phyloP scores from a whole-genome alignment of 2,113 vertebrate genomes.

The Eudyptes chrysolophus region DNA sequence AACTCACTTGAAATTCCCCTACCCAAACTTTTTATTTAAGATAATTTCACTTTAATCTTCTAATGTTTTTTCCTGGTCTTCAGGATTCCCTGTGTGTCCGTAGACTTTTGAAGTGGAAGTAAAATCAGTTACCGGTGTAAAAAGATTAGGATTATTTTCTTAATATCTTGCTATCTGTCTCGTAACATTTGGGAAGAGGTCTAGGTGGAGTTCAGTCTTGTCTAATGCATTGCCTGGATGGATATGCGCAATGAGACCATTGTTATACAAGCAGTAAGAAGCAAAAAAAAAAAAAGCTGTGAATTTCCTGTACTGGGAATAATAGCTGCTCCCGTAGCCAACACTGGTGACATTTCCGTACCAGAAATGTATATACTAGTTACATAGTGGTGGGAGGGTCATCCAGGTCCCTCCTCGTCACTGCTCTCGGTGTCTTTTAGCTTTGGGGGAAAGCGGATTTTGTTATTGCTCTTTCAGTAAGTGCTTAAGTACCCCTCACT shows the following conservation, averaged over 20 bases:
- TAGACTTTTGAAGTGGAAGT: not conserved
- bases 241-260: not conserved
- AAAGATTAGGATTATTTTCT: not conserved
- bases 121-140: not conserved
- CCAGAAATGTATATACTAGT: not conserved
- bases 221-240: not conserved
- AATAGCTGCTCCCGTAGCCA: not conserved
- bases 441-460: not conserved
- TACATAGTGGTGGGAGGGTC: not conserved
- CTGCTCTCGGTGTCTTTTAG: not conserved
- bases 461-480: not conserved
- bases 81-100: not conserved
- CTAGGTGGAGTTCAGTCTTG: not conserved
- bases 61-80: not conserved
- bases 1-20: not conserved
- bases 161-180: not conserved
- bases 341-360: not conserved
- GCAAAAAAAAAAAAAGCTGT: not conserved
- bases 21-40: not conserved
- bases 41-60: not conserved
- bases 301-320: not conserved
- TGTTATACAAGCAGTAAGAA: not conserved
- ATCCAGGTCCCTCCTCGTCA: not conserved
- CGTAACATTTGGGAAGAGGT: not conserved
- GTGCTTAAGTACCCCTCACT: not conserved